Evolutionary conservation across 2,113 vertebrate species (phyloP), one percentile per base, ranked within the genome.

Genomic region (Vidua chalybeata): DNA sequence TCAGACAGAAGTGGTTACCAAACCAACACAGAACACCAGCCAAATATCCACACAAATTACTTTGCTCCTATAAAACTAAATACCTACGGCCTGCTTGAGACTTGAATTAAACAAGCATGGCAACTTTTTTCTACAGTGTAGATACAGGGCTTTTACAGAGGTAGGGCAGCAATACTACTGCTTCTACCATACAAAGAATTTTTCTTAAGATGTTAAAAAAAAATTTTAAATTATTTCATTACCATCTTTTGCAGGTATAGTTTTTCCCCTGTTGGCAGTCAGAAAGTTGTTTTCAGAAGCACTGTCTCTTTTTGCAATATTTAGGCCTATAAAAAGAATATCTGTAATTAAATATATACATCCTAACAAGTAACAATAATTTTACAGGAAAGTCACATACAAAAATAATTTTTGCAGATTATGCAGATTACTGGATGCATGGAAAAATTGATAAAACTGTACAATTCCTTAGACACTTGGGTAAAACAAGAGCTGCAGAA

Each of bases 161-260:
- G 11, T 23, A 86, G 37, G 27, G 12, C 23, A 84, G 13, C 22
- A 62, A 18, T 23, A 49, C 15, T 8, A 63, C 9, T 41, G 19
- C 54, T 16, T 73, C 48, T 83, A n/a, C 12, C 16, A 27, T 17
- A 48, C 7, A 26, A 17, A 64, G 23, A 6, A 6, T 39, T 64
- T 69, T 84, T 74, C 41, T 56, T 54, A 90, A 51, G 5, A 48
- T 30, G 19, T 58, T 66, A 82, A 79, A 77, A 83, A 79, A 72
- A 72, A 11, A 1, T 4, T 11, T 1, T 6, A 28, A 63, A 30
- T 13, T 19, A 63, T 26, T 94, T 54, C 15, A 62, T 78, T 98
- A 98, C 98, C 98, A 9, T 98, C 97, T 95, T 97, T 98, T 41
- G 87, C 92, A 62, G 95, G 71, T 61, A 43, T 37, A 20, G 87